Base-by-base conservation (phyloP, 2,888 invertebrate genomes). In the Oegoconia quadripuncta region DNA sequence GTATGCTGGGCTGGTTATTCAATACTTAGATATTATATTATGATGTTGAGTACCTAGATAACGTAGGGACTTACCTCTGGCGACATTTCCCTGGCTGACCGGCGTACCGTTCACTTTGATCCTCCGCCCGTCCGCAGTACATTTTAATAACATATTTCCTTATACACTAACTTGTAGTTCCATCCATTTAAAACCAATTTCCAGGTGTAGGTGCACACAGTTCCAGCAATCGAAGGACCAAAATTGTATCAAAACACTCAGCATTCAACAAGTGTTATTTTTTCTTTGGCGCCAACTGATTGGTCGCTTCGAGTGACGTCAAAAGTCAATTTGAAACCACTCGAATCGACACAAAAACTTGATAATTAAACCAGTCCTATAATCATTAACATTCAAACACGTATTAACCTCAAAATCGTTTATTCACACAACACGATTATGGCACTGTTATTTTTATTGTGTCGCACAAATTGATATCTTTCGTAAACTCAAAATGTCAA, bases 41-140 rank as follows among this genome's bases (percentile, higher is more conserved):
- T n/a, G n/a, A n/a, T n/a, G n/a, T n/a, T n/a, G n/a, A n/a, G n/a
- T n/a, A n/a, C n/a, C n/a, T n/a, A n/a, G n/a, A n/a, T n/a, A n/a
- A n/a, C n/a, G n/a, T n/a, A n/a, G n/a, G n/a, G n/a, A 27, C 80
- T 69, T 74, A 86, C 86, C 86, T 82, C 86, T 82, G 60, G 84
- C 80, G 50, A 82, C 80, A 73, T 75, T 81, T 56, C 74, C 79
- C 61, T 82, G 82, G 53, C 53, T 74, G 52, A 69, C 73, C 51
- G 77, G 69, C 29, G 71, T 63, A 34, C 84, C 86, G 64, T 78
- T 87, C 65, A 82, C 84, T 82, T 86, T 86, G 70, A 87, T 84
- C 52, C 81, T 72, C 62, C 83, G 77, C 57, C 87, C 87, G 66
- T 87, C 87, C 47, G 86, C 82, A 54, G 86, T 84, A 58, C 86